These are phyloP conservation scores for Parapristionchus giblindavisi DNA, from an alignment of 2,888 invertebrate genomes.

Conservation along the genomic window DNA sequence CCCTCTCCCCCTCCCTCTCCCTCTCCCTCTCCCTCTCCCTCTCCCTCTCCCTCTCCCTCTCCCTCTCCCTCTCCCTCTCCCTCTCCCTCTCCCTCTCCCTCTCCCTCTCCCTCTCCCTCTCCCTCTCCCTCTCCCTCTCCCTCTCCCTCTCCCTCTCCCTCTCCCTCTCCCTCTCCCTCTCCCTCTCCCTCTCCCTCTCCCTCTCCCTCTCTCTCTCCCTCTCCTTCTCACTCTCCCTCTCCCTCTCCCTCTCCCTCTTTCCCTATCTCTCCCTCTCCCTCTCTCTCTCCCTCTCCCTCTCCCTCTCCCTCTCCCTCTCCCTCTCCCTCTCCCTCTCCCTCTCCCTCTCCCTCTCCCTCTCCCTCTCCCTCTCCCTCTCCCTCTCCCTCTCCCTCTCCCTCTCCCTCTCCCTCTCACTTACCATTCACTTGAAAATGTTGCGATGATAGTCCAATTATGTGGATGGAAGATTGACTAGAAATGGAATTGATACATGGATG, in stretches of 20 bases:
- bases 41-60: not conserved
- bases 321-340: no score
- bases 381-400: no score
- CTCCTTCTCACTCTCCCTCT: not conserved
- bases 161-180: not conserved
- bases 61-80: not conserved
- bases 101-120: not conserved
- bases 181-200: not conserved
- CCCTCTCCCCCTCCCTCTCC: not conserved
- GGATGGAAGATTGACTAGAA: no score
- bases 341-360: no score
- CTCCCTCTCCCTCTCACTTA: no score
- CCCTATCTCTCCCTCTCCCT: not conserved
- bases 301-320: not conserved
- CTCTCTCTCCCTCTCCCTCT: conserved; percentile 2
- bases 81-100: not conserved
- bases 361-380: no score
- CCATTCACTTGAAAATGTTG: no score
- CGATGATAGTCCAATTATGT: no score
- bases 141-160: not conserved
- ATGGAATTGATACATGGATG: no score
- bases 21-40: not conserved
- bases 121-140: not conserved
- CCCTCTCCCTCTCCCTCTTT: conserved; percentile 13
- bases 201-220: not conserved